Base-by-base conservation (phyloP, 2,888 invertebrate species). In the Ophion ellenae region DNA sequence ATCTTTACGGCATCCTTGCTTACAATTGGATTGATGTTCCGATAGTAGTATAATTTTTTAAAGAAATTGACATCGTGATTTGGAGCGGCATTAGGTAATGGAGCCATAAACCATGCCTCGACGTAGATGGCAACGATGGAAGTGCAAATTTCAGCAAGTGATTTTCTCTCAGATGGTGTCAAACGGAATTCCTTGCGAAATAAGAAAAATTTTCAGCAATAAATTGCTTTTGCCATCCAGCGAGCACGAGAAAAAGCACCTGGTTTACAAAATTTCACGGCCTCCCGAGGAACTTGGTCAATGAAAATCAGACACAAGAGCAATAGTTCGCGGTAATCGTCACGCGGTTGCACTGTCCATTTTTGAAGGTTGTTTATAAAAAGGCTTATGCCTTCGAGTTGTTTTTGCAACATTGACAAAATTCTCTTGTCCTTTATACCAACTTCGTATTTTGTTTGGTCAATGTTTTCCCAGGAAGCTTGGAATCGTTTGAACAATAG, bases 401-500 rank as follows among this genome's bases (percentile, higher is more conserved):
- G 24, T 47, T 20, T 69, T 69, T 69, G 20, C 9, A 45, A 47
- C 9, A 20, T 9, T 24, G 6, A 0, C 24, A 47, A 24, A 69
- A 69, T 69, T 20, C 14, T 69, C 14, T 69, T 17, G 20, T 69
- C 69, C 2, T 47, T 45, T 24, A 45, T 47, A 24, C 69, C 45
- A 14, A 24, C 11, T 47, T 11, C 20, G 20, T 10, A 69, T 45
- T 47, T 47, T 5, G 7, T 20, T 10, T 69, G 69, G 24, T 69
- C 20, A 14, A 69, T 69, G 11, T 45, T 67, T 69, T 47, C 40
- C 87, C 89, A 89, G 5, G 36, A 59, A 40, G 53, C 84, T 81
- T 87, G 77, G 73, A 89, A 89, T 66, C 83, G 79, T 75, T 89
- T 80, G 40, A 89, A 88, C 24, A 87, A 40, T 61, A 81, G 86